Base-by-base conservation (phyloP, 2,888 invertebrate species). In the Caenorhabditis drosophilae region DNA sequence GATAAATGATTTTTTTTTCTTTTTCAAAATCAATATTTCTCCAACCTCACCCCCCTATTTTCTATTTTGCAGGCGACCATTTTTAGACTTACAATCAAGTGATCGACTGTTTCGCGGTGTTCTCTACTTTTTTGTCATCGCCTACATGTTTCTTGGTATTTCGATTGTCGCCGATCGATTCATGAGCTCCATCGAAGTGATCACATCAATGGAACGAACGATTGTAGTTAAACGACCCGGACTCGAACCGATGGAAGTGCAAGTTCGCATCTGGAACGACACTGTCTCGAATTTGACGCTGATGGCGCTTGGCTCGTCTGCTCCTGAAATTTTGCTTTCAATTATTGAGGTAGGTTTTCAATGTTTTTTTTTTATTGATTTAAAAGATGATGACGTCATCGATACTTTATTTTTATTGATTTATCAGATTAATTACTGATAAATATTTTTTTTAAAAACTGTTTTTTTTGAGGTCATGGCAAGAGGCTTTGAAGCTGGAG, bases 161-260 rank as follows among this genome's bases (percentile, higher is more conserved):
- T 96, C 97, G 77, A 96, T 98, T 85, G 91, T 97, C 73, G 95
- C 97, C 76, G 98, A 98, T 85, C 90, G 96, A 61, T 98, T 98
- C 87, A 98, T 98, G 98, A 93, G 94, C 40, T 91, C 96, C 80
- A 98, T 98, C 84, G 98, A 98, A 88, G 95, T 94, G 75, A 98
- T 98, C 85, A 98, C 97, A 51, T 79, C 79, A 77, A 74, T 94
- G 84, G 97, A 98, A 85, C 91, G 92, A 80, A 93, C 94, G 85
- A 90, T 98, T 81, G 89, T 90, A 79, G 90, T 98, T 62, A 91
- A 92, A 82, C 90, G 91, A 73, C 89, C 91, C 70, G 91, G 91
- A 81, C 92, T 92, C 66, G 92, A 92, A 66, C 89, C 89, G 15
- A 92, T 93, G 83, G 91, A 92, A 76, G 88, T 97, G 4, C 72